Evolutionary conservation across 2,888 invertebrate genomes (phyloP), one percentile per base, ranked within the genome.

Genomic region (Conchocele bisecta): DNA sequence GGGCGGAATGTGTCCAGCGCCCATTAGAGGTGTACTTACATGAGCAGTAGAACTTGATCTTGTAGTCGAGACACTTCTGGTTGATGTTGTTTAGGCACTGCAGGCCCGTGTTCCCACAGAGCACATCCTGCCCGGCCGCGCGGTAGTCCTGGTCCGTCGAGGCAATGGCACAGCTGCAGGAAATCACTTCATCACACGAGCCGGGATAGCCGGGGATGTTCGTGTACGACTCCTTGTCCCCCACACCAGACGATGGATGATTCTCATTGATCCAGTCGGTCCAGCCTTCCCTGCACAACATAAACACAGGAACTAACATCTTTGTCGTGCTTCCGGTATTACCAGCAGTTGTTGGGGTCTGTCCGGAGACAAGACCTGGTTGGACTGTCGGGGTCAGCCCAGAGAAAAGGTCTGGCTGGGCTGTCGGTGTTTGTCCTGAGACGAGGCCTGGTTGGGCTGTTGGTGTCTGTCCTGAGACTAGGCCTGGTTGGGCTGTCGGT

Each of bases 71-170:
- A 67, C 90, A 90, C 13, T 56, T 78, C 63, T 83, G 79, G 26
- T 78, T 75, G 5, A 77, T 75, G 4, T 77, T 81, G 63, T 88
- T 91, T 60, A 90, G 91, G 87, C 97, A 97, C 5, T 94, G 90
- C 0, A 97, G 92, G 0, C 97, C 97, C 15, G 93, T 92, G 65
- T 96, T 88, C 59, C 86, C 83, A 68, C 90, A 90, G 13, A 58
- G 72, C 1, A 85, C 83, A 53, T 81, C 78, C 61, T 89, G 88
- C 15, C 86, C 85, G 7, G 86, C 83, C 3, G 61, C 64, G 4
- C 69, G 74, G 57, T 79, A 86, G 9, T 74, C 57, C 44, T 79
- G 75, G 9, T 80, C 77, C 3, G 83, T 81, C 15, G 72, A 71
- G 3, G 83, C 82, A 26, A 84, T 82, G 20, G 82, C 68, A 64